Percentiles rank a stretch among this genome's conserved stretches.
These are phyloP conservation scores for Macrotis lagotis DNA, from an alignment of 2,113 vertebrate genomes.

Conservation along the genomic window DNA sequence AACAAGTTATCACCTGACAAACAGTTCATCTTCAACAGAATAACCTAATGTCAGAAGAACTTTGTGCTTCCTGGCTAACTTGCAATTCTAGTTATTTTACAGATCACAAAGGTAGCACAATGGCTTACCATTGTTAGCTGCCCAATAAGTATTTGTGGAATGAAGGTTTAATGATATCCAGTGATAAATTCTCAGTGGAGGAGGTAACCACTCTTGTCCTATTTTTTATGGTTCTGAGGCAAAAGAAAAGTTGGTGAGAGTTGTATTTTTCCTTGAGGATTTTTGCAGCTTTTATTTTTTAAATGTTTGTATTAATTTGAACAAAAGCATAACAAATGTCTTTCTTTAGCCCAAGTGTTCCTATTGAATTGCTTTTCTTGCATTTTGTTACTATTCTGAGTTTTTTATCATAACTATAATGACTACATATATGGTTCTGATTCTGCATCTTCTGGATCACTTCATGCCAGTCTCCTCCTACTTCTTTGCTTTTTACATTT, in stretches of 20 bases:
- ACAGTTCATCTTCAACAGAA: background rate
- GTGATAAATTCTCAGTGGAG: background rate
- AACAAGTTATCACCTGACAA: background rate
- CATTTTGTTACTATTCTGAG: background rate
- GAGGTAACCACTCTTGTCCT: background rate
- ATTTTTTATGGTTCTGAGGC: background rate
- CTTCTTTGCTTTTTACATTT: background rate
- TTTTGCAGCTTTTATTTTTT: background rate
- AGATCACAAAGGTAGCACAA: background rate
- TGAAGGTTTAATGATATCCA: background rate
- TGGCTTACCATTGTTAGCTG: background rate
- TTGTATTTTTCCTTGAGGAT: background rate
- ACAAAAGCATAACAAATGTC: background rate
- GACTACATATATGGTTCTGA: background rate
- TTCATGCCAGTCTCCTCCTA: background rate
- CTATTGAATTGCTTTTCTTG: background rate
- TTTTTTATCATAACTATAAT: background rate
- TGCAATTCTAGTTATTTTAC: background rate
- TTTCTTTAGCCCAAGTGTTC: background rate
- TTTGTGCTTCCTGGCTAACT: background rate
- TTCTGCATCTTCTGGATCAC: background rate
- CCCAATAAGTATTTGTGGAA: background rate
- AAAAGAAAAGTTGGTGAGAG: background rate
- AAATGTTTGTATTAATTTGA: background rate
- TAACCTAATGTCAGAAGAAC: background rate